These are phyloP conservation scores for Chesias legatella DNA, from an alignment of 2,888 invertebrate genomes.

Conservation along the genomic window DNA sequence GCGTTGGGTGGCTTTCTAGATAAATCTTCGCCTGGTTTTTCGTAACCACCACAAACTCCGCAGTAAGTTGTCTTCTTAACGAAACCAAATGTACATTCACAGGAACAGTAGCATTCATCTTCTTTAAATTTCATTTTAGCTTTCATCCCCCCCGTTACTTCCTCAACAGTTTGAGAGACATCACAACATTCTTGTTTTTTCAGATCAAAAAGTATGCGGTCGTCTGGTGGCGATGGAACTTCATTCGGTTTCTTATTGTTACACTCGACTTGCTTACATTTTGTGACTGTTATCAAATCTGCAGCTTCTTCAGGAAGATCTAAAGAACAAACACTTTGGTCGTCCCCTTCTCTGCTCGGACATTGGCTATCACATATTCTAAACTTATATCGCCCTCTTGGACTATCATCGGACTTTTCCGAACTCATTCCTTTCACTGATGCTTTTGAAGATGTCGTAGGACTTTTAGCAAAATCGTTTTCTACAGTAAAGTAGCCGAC, in stretches of 20 bases:
- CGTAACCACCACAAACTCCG: slow-evolving; percentile 62
- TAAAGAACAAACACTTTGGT: slow-evolving; percentile 39
- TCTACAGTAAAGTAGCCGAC: slow-evolving; percentile 62
- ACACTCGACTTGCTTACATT: slow-evolving; percentile 52
- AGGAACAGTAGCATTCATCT: slow-evolving; percentile 62
- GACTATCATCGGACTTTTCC: slow-evolving; percentile 21
- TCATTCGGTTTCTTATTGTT: slow-evolving; percentile 37
- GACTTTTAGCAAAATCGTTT: slow-evolving; percentile 33
- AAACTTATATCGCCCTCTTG: slow-evolving; percentile 32
- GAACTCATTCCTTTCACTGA: slow-evolving; percentile 28
- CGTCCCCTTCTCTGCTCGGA: slow-evolving; percentile 24
- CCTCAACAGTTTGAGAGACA: slow-evolving; percentile 42
- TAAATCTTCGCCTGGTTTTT: slow-evolving; percentile 54
- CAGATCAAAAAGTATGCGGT: slow-evolving; percentile 47
- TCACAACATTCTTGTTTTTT: slow-evolving; percentile 43
- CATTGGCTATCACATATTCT: slow-evolving; percentile 42
- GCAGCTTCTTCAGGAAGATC: slow-evolving; percentile 42
- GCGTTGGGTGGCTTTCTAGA: slow-evolving; percentile 32
- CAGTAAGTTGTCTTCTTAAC: slow-evolving; percentile 65
- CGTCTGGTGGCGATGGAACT: slow-evolving; percentile 41
- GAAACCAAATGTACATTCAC: slow-evolving; percentile 64
- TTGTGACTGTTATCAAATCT: slow-evolving; percentile 38
- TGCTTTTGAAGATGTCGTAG: slow-evolving; percentile 17
- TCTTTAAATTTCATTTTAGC: slow-evolving; percentile 47
- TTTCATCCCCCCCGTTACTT: slow-evolving; percentile 46